Evolutionary conservation across 2,888 invertebrate species (phyloP).

Genomic region (Ganaspis brasiliensis): DNA sequence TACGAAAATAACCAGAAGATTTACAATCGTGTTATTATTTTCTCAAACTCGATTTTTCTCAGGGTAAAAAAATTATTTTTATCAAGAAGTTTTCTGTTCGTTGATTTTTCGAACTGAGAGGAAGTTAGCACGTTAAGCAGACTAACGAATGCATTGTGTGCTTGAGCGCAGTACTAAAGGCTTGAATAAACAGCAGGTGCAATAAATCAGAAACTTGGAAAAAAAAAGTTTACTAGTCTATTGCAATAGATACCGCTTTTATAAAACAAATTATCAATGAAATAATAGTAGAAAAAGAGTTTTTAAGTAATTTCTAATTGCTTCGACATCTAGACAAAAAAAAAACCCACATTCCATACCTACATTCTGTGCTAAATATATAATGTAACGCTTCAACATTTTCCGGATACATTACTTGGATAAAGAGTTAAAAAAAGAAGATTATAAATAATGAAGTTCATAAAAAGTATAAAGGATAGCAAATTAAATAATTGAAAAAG

Average conservation of each 20-base stretch:
- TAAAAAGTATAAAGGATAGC: no score
- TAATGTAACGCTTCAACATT: no score
- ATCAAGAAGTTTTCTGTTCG: slow-evolving; percentile 6
- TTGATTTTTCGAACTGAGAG: not conserved
- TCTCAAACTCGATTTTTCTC: no score
- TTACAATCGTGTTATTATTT: no score
- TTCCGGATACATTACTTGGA: no score
- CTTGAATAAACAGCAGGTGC: slow-evolving; percentile 9
- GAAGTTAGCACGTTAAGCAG: slow-evolving; percentile 15
- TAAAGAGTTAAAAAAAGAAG: no score
- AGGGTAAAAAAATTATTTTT: not conserved
- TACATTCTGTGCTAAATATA: no score
- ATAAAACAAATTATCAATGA: not conserved
- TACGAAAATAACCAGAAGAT: no score
- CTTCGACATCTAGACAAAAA: no score
- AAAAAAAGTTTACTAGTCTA: not conserved
- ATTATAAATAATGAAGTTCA: no score
- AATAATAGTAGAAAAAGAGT: not conserved
- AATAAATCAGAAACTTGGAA: slow-evolving; percentile 6
- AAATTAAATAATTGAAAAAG: no score
- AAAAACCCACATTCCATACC: no score
- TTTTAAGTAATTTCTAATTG: not conserved
- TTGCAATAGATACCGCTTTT: not conserved
- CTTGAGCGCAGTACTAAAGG: not conserved
- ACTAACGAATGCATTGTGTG: slow-evolving; percentile 22